Evolutionary conservation across 2,113 vertebrate genomes (phyloP).

Genomic region (Elanoides forficatus): DNA sequence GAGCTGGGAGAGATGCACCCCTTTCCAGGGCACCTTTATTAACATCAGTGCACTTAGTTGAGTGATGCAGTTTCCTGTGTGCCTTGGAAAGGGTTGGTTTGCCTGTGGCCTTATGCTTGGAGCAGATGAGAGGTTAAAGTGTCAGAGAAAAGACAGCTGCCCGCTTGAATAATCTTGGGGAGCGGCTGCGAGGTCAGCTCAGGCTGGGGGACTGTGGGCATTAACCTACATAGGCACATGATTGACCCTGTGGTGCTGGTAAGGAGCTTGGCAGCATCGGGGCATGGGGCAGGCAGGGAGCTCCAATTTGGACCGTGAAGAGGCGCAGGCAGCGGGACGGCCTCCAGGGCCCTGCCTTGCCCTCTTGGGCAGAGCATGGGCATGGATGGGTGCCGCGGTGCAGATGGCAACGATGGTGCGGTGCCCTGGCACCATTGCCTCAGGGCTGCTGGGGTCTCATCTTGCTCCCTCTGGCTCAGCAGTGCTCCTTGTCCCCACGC

Average conservation of each 20-base stretch:
- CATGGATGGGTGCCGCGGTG: rapidly evolving
- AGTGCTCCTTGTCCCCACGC: rapidly evolving
- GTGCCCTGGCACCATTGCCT: no score
- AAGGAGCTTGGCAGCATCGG: not conserved
- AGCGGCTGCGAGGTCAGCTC: constrained; percentile 10
- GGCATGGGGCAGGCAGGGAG: not conserved
- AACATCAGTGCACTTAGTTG: rapidly evolving
- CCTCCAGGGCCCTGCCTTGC: not conserved
- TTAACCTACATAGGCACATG: not conserved
- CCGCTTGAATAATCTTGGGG: constrained; percentile 35
- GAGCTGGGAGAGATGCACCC: not conserved
- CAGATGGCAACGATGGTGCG: rapidly evolving
- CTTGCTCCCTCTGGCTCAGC: not conserved
- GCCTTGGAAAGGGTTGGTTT: constrained; percentile 25
- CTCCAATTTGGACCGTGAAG: rapidly evolving
- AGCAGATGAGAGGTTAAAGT: not conserved
- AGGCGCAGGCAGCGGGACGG: no score
- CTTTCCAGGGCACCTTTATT: not conserved
- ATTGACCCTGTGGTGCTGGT: not conserved
- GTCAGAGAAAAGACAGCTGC: constrained; percentile 47
- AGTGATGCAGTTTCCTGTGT: not conserved
- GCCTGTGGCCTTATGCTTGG: not conserved
- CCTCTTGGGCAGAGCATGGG: not conserved
- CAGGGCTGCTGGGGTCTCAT: rapidly evolving
- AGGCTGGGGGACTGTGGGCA: not conserved